Evolutionary conservation across 2,888 invertebrate genomes (phyloP), one percentile per base, ranked within the genome.

Genomic region (Caenorhabditis afra): DNA sequence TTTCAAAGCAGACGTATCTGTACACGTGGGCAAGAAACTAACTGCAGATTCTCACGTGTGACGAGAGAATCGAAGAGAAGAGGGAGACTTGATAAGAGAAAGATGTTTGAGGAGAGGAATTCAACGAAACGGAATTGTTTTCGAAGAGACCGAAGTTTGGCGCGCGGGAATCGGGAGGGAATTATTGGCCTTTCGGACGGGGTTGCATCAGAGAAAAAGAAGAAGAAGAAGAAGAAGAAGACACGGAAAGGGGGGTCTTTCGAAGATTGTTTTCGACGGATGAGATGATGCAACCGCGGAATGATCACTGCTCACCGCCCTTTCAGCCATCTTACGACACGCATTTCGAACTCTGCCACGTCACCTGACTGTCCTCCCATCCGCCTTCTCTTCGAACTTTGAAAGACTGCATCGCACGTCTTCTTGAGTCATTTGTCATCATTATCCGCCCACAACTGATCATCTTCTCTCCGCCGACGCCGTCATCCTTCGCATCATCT

Each of bases 21-120:
- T 71, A 71, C 71, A 71, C 64, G 73, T 64, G 73, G 55, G 71
- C 64, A 29, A 18, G 16, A 71, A 53, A 64, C 41, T 55, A 73
- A 73, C 64, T 73, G 73, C 49, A 49, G 50, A 73, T 37, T 67
- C 64, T 57, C 73, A 73, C 73, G 73, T 64, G 64, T 58, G 64
- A 37, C 50, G 49, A 20, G 50, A 58, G 39, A 50, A n/a, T n/a
- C n/a, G 50, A 29, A 10, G 16, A 20, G 49, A 23, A 29, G 39
- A 12, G 7, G 16, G 49, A 59, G 53, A 68, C 50, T 47, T 70
- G 70, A 70, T 70, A 70, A 61, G 29, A 41, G 12, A 29, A 2
- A 39, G 55, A 64, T 70, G 55, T 71, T 71, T 64, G 64, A 58
- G 64, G 64, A 58, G 35, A 39, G 52, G 62, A 39, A 50, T 49